These are phyloP conservation scores for Lampris megalopsis DNA, from an alignment of 2,113 vertebrate species.

Conservation along the genomic window DNA sequence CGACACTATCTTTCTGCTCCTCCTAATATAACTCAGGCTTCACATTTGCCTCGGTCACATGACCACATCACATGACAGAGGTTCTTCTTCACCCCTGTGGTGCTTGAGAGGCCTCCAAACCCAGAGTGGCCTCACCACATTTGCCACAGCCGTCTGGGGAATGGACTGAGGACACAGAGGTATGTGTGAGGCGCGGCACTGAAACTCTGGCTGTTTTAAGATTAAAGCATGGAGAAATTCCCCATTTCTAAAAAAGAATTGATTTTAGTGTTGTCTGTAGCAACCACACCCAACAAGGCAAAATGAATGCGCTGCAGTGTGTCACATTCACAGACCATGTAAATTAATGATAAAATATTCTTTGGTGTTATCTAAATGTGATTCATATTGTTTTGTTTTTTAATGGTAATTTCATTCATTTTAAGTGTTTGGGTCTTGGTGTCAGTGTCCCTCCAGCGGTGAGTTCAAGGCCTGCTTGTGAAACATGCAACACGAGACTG, in stretches of 20 bases:
- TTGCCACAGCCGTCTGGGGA: slow-evolving; percentile 80
- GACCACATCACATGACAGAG: slow-evolving; percentile 68
- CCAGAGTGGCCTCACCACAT: slow-evolving; percentile 79
- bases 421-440: too few relatives aligned
- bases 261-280: slow-evolving; percentile 61
- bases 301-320: slow-evolving; percentile 54
- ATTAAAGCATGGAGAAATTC: slow-evolving; percentile 72
- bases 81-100: slow-evolving; percentile 65
- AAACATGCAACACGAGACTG: not conserved
- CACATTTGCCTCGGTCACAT: slow-evolving; percentile 47
- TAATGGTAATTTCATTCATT: not conserved
- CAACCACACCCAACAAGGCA: slow-evolving; percentile 66
- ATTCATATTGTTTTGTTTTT: not conserved
- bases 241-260: slow-evolving; percentile 69
- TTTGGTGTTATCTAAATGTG: not conserved
- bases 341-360: slow-evolving; percentile 1
- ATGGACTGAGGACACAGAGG: slow-evolving; percentile 73
- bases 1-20: not conserved
- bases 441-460: not conserved
- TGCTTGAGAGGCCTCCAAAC: slow-evolving; percentile 77
- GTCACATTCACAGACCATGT: slow-evolving; percentile 35
- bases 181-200: slow-evolving; percentile 75
- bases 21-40: slow-evolving; percentile 11
- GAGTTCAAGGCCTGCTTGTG: not conserved
- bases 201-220: slow-evolving; percentile 64